phyloP scores from a whole-genome alignment of 1,140 invertebrate species.

The Lineus longissimus region DNA sequence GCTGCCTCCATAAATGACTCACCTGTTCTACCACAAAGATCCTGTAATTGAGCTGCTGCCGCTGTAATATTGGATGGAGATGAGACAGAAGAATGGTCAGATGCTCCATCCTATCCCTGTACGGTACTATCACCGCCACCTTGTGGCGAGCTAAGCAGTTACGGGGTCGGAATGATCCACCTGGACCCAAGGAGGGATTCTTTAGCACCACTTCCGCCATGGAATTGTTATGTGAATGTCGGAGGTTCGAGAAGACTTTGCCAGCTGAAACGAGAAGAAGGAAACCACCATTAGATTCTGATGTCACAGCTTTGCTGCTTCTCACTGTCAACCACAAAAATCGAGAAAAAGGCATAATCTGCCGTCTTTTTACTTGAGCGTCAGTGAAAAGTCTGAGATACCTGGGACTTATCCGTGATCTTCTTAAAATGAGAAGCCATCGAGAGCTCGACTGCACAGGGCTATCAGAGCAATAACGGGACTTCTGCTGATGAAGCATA shows the following conservation, averaged over 20 bases:
- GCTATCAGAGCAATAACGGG: no score
- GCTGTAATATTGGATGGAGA: conserved; percentile 84
- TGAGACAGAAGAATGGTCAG: conserved; percentile 77
- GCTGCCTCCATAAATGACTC: no score
- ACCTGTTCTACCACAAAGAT: conserved; percentile 88
- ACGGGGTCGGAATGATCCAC: conserved; percentile 30
- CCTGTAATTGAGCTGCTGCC: conserved; percentile 83
- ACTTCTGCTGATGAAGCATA: no score
- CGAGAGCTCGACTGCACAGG: no score
- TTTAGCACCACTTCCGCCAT: conserved; percentile 15
- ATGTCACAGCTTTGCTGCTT: no score
- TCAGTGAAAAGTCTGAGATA: no score
- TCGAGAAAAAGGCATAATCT: no score
- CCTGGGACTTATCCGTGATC: no score
- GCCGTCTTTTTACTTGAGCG: no score
- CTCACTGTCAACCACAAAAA: no score
- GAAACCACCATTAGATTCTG: no score
- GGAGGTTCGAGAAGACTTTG: background rate
- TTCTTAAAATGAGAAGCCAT: no score
- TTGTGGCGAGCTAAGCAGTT: conserved; percentile 33
- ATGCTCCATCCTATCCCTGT: conserved; percentile 77
- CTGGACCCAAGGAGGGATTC: conserved; percentile 24
- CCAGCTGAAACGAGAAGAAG: conserved; percentile 7
- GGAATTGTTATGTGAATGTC: background rate
- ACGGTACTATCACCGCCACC: conserved; percentile 46